Percentiles rank a stretch among this genome's conserved stretches.
phyloP scores from a whole-genome alignment of 1,140 invertebrate genomes.

The Acyrthosiphon pisum region DNA sequence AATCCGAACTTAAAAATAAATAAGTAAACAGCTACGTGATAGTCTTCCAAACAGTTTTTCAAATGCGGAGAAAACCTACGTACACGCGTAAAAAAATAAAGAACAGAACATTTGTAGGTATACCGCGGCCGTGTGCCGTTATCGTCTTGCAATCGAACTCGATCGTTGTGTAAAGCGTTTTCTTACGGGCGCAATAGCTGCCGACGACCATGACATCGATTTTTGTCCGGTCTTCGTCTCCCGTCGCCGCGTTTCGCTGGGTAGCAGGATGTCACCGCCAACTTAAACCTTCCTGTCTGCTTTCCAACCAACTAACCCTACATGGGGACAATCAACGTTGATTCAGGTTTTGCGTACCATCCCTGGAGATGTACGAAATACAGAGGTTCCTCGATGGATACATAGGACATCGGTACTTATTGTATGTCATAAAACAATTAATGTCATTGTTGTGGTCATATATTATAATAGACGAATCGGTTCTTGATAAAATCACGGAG shows the following conservation, averaged over 20 bases:
- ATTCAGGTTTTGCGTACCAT: not conserved
- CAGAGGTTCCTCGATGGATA: not conserved
- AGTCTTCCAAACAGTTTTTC: not conserved
- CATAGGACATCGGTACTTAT: too few relatives aligned
- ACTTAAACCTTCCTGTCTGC: not conserved
- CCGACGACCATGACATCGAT: not conserved
- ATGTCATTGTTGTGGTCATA: not conserved
- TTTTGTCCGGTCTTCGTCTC: not conserved
- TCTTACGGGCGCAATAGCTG: not conserved
- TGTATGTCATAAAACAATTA: not conserved
- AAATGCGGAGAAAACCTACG: not conserved
- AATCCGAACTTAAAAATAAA: not conserved
- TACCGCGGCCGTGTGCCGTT: not conserved
- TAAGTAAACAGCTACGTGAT: not conserved
- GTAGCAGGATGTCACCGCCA: not conserved
- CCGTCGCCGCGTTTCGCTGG: not conserved
- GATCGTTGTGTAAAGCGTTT: not conserved
- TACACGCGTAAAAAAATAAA: not conserved
- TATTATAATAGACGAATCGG: not conserved
- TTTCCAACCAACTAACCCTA: not conserved
- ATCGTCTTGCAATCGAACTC: not conserved
- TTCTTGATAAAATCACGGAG: not conserved
- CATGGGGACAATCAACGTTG: not conserved
- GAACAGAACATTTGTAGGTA: not conserved
- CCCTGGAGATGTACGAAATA: not conserved